Percentiles rank a stretch among this genome's conserved stretches.
Evolutionary conservation across 1,140 invertebrate genomes (phyloP).

Genomic region (Drosophila prosaltans): DNA sequence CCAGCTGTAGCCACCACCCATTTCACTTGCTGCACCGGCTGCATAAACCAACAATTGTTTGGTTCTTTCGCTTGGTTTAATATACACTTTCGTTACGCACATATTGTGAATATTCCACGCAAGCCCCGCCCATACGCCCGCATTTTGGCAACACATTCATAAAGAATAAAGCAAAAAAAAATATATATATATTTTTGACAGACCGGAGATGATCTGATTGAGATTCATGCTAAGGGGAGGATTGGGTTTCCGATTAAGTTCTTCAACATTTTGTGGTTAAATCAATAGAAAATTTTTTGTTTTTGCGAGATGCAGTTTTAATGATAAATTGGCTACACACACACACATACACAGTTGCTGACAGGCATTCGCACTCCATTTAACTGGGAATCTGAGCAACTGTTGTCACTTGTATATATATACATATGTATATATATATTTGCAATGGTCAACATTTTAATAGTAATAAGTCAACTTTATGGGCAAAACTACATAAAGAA

Average conservation of each 20-base stretch:
- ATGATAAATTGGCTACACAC: constrained; percentile 58
- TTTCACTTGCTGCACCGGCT: constrained; percentile 68
- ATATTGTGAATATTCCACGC: constrained; percentile 76
- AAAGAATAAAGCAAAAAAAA: constrained; percentile 44
- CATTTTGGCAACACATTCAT: constrained; percentile 59
- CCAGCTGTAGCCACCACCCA: constrained; percentile 70
- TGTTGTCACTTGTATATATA: constrained; percentile 25
- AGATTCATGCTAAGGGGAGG: constrained; percentile 38
- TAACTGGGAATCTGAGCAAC: constrained; percentile 41
- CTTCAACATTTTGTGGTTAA: constrained; percentile 49
- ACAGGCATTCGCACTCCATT: neutral
- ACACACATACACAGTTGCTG: no score
- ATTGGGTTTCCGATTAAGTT: constrained; percentile 62
- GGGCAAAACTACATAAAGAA: no score
- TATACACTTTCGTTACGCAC: constrained; percentile 63
- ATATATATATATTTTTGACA: constrained; percentile 47
- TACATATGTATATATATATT: no score
- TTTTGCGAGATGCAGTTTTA: constrained; percentile 42
- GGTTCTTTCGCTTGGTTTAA: constrained; percentile 27
- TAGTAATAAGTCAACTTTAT: neutral
- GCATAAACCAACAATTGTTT: constrained; percentile 80
- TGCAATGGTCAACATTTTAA: constrained; percentile 27
- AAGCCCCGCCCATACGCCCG: constrained; percentile 35
- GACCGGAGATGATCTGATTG: constrained; percentile 70
- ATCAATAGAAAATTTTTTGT: constrained; percentile 47